phyloP scores from a whole-genome alignment of 1,140 invertebrate genomes.

The Bicyclus anynana region DNA sequence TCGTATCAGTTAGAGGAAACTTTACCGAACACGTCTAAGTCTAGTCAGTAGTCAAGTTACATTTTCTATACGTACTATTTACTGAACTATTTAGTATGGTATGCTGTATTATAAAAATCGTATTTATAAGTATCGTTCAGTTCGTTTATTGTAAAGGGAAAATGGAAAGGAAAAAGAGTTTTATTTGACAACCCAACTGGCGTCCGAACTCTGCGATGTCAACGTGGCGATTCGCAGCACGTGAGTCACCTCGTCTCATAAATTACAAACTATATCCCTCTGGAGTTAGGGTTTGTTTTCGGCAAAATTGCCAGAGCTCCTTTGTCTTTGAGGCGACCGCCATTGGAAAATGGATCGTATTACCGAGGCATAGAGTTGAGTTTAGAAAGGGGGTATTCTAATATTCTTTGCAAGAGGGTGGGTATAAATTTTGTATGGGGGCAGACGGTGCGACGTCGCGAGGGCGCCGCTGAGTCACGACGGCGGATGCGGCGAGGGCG shows the following conservation, averaged over 20 bases:
- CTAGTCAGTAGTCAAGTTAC: no score
- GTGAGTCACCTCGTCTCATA: constrained; percentile 59
- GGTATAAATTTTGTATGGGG: constrained; percentile 76
- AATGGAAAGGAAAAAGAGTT: background rate
- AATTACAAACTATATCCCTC: constrained; percentile 72
- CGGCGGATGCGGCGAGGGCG: constrained; percentile 37
- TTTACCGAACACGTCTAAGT: background rate
- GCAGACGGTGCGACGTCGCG: constrained; percentile 72
- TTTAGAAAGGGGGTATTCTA: constrained; percentile 37
- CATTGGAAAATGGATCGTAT: constrained; percentile 48
- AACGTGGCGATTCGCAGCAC: constrained; percentile 59
- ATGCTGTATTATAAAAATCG: no score
- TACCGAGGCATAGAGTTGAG: constrained; percentile 39
- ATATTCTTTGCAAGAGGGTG: constrained; percentile 70
- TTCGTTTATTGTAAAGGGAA: no score
- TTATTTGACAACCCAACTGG: constrained; percentile 10
- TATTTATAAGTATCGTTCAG: no score
- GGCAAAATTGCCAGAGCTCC: constrained; percentile 61
- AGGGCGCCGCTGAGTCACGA: constrained; percentile 72
- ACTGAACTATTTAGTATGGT: no score
- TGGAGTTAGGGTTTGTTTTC: constrained; percentile 73
- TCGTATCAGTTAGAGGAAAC: background rate
- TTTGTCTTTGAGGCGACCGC: constrained; percentile 53
- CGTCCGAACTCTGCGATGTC: constrained; percentile 53
- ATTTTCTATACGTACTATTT: no score